phyloP scores from a whole-genome alignment of 2,113 vertebrate genomes.

The Myocastor coypus region DNA sequence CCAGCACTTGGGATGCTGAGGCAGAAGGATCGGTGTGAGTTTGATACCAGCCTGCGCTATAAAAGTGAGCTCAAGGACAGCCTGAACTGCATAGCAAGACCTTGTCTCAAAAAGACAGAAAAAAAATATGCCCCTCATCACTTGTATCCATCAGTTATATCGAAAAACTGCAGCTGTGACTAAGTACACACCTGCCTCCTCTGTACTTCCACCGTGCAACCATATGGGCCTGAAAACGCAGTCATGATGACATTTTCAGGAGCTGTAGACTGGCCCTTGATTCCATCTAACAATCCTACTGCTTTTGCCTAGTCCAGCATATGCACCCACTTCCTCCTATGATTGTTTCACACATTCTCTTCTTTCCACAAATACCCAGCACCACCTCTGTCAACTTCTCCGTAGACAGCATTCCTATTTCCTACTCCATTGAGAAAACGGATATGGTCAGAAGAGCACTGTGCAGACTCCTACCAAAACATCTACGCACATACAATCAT shows the following conservation, averaged over 20 bases:
- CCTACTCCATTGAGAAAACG: conserved; percentile 42
- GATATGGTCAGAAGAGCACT: conserved; percentile 41
- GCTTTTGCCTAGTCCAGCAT: not conserved
- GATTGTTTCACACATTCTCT: conserved; percentile 37
- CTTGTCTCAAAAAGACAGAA: no score
- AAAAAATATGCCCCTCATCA: not conserved
- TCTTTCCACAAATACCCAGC: conserved; percentile 15
- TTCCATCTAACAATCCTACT: not conserved
- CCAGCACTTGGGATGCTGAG: no score
- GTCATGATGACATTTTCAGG: not conserved
- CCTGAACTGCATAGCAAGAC: no score
- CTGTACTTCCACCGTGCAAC: not conserved
- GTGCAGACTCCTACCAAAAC: conserved; percentile 26
- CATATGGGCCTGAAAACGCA: not conserved
- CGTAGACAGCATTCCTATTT: conserved; percentile 34
- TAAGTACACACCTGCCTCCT: not conserved
- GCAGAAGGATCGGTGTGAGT: no score
- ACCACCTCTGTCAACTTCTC: conserved; percentile 9
- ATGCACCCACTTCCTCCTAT: conserved; percentile 2
- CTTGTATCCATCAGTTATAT: not conserved
- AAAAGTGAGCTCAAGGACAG: no score
- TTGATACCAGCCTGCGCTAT: no score
- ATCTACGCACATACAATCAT: conserved; percentile 32
- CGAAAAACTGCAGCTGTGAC: not conserved
- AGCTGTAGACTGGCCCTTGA: not conserved